Evolutionary conservation across 1,140 invertebrate genomes (phyloP), one percentile per base, ranked within the genome.

Genomic region (Drosophila nigromelanica): DNA sequence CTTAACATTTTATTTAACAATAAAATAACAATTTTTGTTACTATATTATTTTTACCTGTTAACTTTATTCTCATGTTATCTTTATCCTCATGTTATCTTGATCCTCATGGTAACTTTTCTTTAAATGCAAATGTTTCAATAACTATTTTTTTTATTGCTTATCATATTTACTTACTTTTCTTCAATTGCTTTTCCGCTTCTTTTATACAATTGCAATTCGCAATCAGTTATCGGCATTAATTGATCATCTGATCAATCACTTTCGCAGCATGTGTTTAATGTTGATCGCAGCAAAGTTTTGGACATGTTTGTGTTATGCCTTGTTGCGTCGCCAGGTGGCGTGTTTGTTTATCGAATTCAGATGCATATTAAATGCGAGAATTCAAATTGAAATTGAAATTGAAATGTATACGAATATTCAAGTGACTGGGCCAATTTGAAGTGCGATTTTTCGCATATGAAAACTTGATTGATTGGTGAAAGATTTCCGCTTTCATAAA

Each of bases 401-500:
- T 27, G 35, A 33, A 52, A 52, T 56, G n/a, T 33, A 42, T 51
- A 2, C 27, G 27, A 5, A 18, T 35, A 66, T 56, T 47, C 24
- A 33, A 33, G 27, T 27, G 27, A 27, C 27, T 27, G n/a, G 33
- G 40, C 56, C 18, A 59, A 45, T 55, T 39, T 18, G 40, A 39
- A 50, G 42, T 77, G 78, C 64, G 73, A 70, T 71, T 63, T 75
- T 80, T 68, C 67, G 55, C 39, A 78, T 64, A 64, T 68, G 71
- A 66, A 63, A 71, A 50, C 59, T 70, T 78, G 78, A 86, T 87
- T 87, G 82, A 86, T 87, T 76, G 78, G 78, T 70, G 78, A 78
- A 87, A 87, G 72, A 81, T 86, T 86, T 86, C 82, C 82, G 82
- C 82, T 86, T 86, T 86, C 82, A 78, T 86, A 86, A 86, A 68